Evolutionary conservation across 1,140 invertebrate genomes (phyloP).

Genomic region (Oryctes rhinoceros): DNA sequence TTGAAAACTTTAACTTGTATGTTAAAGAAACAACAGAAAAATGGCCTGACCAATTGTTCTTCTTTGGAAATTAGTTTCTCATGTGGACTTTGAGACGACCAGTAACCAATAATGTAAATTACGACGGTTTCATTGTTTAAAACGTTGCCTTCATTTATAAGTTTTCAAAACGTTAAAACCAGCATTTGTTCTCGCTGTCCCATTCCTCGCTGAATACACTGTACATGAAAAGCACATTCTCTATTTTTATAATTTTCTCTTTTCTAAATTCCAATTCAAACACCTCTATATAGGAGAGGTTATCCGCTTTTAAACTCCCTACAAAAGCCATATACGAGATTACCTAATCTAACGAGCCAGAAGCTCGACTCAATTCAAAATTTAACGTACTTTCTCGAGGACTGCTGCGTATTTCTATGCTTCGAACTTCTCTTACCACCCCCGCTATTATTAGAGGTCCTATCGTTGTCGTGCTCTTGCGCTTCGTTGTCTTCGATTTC

Average conservation of each 20-base stretch:
- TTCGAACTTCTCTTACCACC: slow-evolving; percentile 1
- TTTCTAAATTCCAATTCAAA: slow-evolving; percentile 32
- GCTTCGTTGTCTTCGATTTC: slow-evolving; percentile 57
- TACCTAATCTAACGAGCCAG: slow-evolving; percentile 5
- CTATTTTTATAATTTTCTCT: not conserved
- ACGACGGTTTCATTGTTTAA: too few relatives aligned
- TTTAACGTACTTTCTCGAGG: slow-evolving; percentile 33
- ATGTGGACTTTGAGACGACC: too few relatives aligned
- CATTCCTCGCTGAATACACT: not conserved
- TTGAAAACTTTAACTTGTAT: too few relatives aligned
- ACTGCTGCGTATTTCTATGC: not conserved
- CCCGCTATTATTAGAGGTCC: not conserved
- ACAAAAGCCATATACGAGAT: not conserved
- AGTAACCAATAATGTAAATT: too few relatives aligned
- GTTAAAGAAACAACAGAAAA: too few relatives aligned
- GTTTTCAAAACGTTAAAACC: too few relatives aligned
- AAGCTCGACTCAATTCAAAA: not conserved
- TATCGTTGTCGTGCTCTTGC: slow-evolving; percentile 52
- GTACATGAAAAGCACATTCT: not conserved
- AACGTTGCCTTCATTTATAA: too few relatives aligned
- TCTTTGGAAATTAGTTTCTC: too few relatives aligned
- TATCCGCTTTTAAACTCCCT: not conserved
- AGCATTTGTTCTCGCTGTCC: too few relatives aligned
- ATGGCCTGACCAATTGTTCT: too few relatives aligned
- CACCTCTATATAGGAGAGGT: not conserved